Conservation (phyloP, 2,797 vertebrate genomes). For the Dendrocincla fuliginosa region DNA sequence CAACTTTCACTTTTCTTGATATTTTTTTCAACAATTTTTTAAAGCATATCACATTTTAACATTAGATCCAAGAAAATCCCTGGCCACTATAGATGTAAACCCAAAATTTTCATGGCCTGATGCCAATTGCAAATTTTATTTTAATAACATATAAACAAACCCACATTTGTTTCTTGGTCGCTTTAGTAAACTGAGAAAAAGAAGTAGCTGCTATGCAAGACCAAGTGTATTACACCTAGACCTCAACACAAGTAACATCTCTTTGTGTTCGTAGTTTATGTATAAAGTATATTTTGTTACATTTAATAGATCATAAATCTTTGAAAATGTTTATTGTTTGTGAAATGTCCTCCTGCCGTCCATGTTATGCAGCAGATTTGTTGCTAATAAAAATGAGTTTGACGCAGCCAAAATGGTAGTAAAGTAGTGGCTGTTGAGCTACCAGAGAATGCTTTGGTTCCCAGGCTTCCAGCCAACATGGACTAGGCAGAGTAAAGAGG, state of each 20-base stretch:
- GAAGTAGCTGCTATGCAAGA: neutral
- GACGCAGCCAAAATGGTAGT: neutral
- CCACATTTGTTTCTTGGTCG: neutral
- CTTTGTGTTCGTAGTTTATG: neutral
- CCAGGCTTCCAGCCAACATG: neutral
- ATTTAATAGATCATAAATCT: neutral
- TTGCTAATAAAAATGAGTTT: slow-evolving; percentile 22
- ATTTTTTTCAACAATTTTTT: neutral
- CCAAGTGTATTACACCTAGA: neutral
- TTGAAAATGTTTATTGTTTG: neutral
- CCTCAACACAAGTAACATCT: neutral
- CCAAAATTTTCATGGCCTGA: neutral
- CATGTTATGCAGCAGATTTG: neutral
- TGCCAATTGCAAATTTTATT: neutral
- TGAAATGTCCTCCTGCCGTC: neutral
- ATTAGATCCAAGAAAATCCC: neutral
- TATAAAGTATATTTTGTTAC: neutral
- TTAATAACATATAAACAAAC: neutral
- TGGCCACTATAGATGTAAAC: neutral
- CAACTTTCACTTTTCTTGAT: neutral
- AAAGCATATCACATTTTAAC: neutral
- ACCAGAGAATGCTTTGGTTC: neutral
- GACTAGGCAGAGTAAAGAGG: neutral
- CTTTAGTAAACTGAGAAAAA: neutral
- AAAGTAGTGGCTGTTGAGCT: neutral